These are phyloP conservation scores for Euplagia quadripunctaria DNA, from an alignment of 2,888 invertebrate species.

Conservation along the genomic window DNA sequence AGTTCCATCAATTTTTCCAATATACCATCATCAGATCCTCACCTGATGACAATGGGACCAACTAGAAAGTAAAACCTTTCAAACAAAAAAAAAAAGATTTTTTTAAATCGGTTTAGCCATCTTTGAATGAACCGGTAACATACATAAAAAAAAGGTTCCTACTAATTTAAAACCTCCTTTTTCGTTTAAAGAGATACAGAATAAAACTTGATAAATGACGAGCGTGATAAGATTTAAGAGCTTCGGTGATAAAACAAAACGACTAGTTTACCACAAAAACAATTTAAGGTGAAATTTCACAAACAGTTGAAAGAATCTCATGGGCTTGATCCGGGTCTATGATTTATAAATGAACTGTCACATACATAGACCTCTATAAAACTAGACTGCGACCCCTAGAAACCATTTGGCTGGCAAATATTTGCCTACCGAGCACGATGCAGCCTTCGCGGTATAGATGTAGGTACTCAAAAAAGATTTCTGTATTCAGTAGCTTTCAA, in stretches of 20 bases:
- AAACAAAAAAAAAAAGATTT: no score
- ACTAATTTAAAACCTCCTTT: no score
- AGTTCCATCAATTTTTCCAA: no score
- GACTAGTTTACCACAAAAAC: slow-evolving; percentile 9
- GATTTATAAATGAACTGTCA: slow-evolving; percentile 42
- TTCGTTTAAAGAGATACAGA: background rate
- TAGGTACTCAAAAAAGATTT: slow-evolving; percentile 21
- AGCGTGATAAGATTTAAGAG: background rate
- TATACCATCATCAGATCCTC: no score
- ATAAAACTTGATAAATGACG: background rate
- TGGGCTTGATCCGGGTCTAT: slow-evolving; percentile 27
- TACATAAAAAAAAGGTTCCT: no score
- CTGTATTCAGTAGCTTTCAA: slow-evolving; percentile 23
- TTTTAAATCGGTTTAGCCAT: no score
- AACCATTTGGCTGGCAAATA: slow-evolving; percentile 47
- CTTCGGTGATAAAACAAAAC: background rate
- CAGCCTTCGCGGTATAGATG: slow-evolving; percentile 14
- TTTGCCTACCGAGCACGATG: slow-evolving; percentile 34
- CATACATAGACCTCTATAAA: slow-evolving; percentile 25
- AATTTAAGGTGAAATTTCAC: background rate
- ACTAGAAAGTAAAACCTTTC: no score
- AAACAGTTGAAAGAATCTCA: slow-evolving; percentile 25
- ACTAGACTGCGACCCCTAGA: slow-evolving; percentile 29
- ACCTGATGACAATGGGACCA: no score
- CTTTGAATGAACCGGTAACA: no score